A percentile compares a stretch with the other conserved stretches of the same genome.
phyloP scores from a whole-genome alignment of 2,113 vertebrate genomes.

The Heterotilapia buettikoferi region DNA sequence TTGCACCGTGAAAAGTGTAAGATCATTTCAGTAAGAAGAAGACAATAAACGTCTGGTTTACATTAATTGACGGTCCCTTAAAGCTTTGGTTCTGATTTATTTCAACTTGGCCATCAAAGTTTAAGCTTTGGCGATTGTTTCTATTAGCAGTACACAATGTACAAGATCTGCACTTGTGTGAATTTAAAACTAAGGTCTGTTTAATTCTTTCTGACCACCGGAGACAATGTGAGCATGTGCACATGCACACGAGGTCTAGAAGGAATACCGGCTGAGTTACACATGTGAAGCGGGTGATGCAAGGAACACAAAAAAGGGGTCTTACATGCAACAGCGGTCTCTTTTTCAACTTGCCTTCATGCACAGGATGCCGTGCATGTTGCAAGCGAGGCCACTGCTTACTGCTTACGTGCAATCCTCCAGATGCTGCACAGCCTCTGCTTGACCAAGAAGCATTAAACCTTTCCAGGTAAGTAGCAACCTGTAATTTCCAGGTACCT shows the following conservation, averaged over 20 bases:
- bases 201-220: neutral
- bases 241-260: neutral
- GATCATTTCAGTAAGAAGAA: neutral
- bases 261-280: neutral
- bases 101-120: neutral
- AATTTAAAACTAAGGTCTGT: neutral
- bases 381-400: neutral
- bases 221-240: neutral
- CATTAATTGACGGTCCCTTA: neutral
- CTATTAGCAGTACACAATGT: neutral
- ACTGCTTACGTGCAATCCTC: neutral
- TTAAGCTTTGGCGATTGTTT: neutral
- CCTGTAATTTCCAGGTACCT: neutral
- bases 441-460: neutral
- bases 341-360: neutral
- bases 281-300: neutral
- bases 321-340: neutral
- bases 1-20: neutral
- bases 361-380: neutral
- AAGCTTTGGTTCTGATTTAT: neutral
- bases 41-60: neutral
- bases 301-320: neutral
- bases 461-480: neutral
- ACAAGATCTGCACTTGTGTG: neutral
- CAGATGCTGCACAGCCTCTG: neutral